phyloP scores from a whole-genome alignment of 2,888 invertebrate species.

The Eupithecia vulgata region DNA sequence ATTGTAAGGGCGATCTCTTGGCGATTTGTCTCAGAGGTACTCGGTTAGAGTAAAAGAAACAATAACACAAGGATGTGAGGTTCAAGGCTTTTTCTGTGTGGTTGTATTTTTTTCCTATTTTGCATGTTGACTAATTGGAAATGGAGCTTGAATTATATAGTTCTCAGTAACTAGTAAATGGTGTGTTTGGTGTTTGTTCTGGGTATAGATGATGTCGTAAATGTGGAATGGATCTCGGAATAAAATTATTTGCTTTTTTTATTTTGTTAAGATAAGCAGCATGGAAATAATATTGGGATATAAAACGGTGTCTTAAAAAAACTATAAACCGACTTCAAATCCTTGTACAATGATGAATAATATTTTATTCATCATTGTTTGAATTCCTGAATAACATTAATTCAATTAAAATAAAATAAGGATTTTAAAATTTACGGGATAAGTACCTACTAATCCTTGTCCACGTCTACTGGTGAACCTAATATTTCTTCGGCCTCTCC shows the following conservation, averaged over 20 bases:
- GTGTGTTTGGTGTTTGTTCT: not conserved
- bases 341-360: too few species aligned
- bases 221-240: not conserved
- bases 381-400: too few species aligned
- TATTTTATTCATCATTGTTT: too few species aligned
- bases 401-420: too few species aligned
- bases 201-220: not conserved
- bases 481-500: too few species aligned
- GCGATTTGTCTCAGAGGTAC: not conserved
- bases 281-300: not conserved
- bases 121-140: not conserved
- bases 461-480: too few species aligned
- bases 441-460: too few species aligned
- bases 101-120: not conserved
- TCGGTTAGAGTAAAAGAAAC: conserved; percentile 13
- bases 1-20: conserved; percentile 51
- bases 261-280: not conserved
- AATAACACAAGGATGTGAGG: conserved; percentile 19
- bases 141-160: not conserved
- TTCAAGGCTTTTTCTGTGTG: not conserved
- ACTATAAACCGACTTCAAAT: too few species aligned
- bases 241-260: not conserved
- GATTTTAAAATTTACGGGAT: too few species aligned
- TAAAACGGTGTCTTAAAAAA: too few species aligned
- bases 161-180: not conserved